phyloP scores from a whole-genome alignment of 92 coral and sea anemone species.

The Montipora capitata region DNA sequence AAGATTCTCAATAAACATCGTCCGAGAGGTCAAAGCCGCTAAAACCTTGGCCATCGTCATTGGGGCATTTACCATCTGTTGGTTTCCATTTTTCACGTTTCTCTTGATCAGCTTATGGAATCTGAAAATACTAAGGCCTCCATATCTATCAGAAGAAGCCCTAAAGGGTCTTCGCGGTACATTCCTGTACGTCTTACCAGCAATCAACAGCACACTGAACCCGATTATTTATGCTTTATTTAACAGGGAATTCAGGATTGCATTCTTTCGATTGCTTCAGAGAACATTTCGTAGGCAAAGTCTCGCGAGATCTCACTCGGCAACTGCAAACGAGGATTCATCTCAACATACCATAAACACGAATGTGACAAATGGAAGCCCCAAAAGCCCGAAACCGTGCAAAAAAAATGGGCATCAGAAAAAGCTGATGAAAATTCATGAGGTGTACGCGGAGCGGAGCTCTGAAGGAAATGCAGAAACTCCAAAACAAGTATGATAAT shows the following conservation, averaged over 20 bases:
- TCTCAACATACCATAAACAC: constrained; percentile 5
- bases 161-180: constrained; percentile 55
- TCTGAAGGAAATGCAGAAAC: background rate
- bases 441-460: constrained; percentile 22
- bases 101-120: constrained; percentile 75
- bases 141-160: constrained; percentile 5
- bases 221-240: constrained; percentile 89
- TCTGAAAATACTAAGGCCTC: constrained; percentile 27
- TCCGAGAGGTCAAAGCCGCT: constrained; percentile 95
- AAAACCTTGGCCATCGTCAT: constrained; percentile 94
- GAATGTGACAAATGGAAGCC: constrained; percentile 3
- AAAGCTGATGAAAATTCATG: constrained; percentile 15
- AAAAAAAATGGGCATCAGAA: constrained; percentile 15
- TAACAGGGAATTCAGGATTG: constrained; percentile 84
- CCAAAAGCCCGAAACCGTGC: constrained; percentile 1
- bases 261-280: constrained; percentile 61
- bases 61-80: constrained; percentile 89
- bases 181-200: constrained; percentile 80
- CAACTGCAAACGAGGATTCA: background rate
- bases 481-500: constrained; percentile 13
- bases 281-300: constrained; percentile 31
- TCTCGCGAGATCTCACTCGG: background rate
- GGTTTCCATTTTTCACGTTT: constrained; percentile 88
- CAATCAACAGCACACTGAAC: constrained; percentile 83
- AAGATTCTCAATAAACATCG: constrained; percentile 80